Conservation (phyloP, 2,113 vertebrate genomes). For the Larimichthys crocea region DNA sequence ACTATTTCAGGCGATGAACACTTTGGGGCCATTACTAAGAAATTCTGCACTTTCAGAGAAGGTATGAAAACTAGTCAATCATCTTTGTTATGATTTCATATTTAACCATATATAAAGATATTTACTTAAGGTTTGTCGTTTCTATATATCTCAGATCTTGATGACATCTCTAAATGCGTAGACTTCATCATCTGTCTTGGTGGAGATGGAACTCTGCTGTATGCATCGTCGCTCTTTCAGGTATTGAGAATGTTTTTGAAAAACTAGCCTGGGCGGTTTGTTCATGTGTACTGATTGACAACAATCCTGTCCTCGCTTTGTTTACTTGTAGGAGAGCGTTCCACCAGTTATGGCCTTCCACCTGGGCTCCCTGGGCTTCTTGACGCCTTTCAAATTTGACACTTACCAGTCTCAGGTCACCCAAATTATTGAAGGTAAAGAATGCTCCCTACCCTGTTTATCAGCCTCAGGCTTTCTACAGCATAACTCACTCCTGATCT, state of each 20-base stretch:
- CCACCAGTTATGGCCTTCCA: slow-evolving; percentile 89
- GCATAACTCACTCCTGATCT: neutral
- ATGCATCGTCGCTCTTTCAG: slow-evolving; percentile 89
- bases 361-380: slow-evolving; percentile 86
- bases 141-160: slow-evolving; percentile 83
- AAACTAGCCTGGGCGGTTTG: neutral
- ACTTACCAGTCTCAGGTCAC: slow-evolving; percentile 85
- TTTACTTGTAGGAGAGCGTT: slow-evolving; percentile 81
- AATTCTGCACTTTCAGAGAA: slow-evolving; percentile 97
- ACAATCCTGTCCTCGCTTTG: neutral
- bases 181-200: slow-evolving; percentile 89
- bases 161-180: slow-evolving; percentile 86
- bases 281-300: rapidly evolving
- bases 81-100: neutral
- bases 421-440: slow-evolving; percentile 86
- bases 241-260: slow-evolving; percentile 54
- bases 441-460: neutral
- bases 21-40: slow-evolving; percentile 91
- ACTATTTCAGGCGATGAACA: slow-evolving; percentile 90
- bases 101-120: neutral
- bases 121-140: neutral
- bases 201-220: slow-evolving; percentile 87
- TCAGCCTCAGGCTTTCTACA: neutral
- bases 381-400: slow-evolving; percentile 88
- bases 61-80: slow-evolving; percentile 73